Percentiles rank a stretch among this genome's conserved stretches.
Conservation (phyloP, 2,888 invertebrate genomes). For the Clanis bilineata region DNA sequence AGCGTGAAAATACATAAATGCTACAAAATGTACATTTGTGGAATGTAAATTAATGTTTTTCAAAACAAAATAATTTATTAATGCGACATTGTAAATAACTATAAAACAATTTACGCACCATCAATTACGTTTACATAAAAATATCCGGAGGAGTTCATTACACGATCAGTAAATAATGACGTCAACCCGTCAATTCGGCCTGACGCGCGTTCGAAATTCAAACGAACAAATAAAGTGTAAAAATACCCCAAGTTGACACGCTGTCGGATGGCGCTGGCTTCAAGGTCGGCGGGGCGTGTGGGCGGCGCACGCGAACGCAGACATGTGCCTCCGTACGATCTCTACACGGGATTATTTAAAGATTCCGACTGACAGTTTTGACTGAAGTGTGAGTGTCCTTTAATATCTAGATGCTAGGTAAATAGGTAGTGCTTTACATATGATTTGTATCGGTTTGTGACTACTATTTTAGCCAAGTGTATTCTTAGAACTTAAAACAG, state of each 20-base stretch:
- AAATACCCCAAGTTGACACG: constrained; percentile 17
- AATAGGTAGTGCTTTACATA: not conserved
- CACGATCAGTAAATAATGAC: constrained; percentile 10
- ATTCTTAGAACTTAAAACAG: too few species aligned
- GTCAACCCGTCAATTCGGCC: not conserved
- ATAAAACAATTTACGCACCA: not conserved
- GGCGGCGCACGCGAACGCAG: constrained; percentile 12
- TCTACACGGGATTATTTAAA: not conserved
- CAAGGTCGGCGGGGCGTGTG: constrained; percentile 16
- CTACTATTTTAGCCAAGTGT: too few species aligned
- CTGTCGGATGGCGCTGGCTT: constrained; percentile 11
- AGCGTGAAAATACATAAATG: too few species aligned
- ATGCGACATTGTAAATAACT: not conserved
- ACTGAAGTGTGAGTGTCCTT: not conserved
- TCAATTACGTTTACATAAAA: not conserved
- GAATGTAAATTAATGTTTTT: too few species aligned
- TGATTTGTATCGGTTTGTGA: too few species aligned
- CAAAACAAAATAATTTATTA: too few species aligned
- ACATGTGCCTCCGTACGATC: constrained; percentile 8
- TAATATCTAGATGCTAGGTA: not conserved
- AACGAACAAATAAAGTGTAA: constrained; percentile 14
- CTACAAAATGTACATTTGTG: too few species aligned
- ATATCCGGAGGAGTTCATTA: not conserved
- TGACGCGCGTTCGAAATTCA: constrained; percentile 2
- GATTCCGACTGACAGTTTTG: constrained; percentile 6